Percentiles rank a stretch among this genome's conserved stretches.
These are phyloP conservation scores for Laterallus jamaicensis DNA, from an alignment of 2,113 vertebrate genomes.

Conservation along the genomic window DNA sequence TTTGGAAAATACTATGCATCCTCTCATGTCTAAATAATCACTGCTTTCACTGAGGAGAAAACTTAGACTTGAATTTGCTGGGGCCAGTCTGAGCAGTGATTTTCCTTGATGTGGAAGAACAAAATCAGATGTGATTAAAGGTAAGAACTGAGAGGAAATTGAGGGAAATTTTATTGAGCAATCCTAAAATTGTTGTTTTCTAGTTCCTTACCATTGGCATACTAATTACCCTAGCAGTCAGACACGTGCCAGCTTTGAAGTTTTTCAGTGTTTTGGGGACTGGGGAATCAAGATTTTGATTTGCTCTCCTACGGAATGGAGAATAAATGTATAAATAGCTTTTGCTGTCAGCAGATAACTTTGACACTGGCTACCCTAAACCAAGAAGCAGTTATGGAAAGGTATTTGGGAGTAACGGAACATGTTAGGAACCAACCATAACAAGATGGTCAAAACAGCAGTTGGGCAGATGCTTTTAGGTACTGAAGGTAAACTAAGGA, in stretches of 20 bases:
- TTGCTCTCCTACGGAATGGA: neutral
- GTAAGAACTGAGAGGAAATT: neutral
- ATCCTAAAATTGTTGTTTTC: neutral
- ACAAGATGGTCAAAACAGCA: no score
- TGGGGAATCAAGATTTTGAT: neutral
- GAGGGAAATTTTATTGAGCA: neutral
- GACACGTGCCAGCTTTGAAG: neutral
- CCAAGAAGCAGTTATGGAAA: no score
- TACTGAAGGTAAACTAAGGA: no score
- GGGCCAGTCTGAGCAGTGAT: neutral
- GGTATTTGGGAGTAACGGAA: no score
- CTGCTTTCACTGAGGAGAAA: neutral
- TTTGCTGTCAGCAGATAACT: constrained; percentile 27
- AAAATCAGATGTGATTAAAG: neutral
- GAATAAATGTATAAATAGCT: constrained; percentile 39
- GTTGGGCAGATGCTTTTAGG: no score
- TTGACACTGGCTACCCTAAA: neutral
- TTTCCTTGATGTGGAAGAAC: neutral
- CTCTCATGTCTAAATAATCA: neutral
- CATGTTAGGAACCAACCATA: no score
- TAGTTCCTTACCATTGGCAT: neutral
- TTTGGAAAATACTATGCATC: neutral
- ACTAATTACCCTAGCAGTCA: neutral
- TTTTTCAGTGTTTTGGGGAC: neutral
- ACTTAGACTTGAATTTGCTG: neutral